Base-by-base conservation (phyloP, 2,888 invertebrate genomes). In the Drosophila mettleri region DNA sequence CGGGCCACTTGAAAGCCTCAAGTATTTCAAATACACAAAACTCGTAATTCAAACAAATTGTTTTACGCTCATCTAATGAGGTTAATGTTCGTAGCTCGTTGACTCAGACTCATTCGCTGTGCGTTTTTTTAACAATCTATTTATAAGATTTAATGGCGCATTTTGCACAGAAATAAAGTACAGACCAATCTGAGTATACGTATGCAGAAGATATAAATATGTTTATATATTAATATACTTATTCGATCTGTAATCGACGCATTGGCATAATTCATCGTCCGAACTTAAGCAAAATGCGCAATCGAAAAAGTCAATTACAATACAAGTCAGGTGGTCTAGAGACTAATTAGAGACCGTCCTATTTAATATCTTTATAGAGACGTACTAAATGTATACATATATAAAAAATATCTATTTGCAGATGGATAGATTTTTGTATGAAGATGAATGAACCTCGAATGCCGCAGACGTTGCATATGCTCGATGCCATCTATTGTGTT, bases 131-230 rank as follows among this genome's bases (percentile, higher is more conserved):
- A 70, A 29, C 65, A 39, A 54, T 87, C 88, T 84, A 88, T 85
- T 88, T 79, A 73, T 85, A 88, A 29, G 51, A 70, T 69, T 85
- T 86, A 86, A 88, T 89, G 86, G 89, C 89, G 86, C 86, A 88
- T 86, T 84, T 85, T 88, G 86, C 82, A 89, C 82, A 73, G 85
- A 87, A 87, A 84, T 84, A 89, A 89, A 81, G 74, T 87, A 78
- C 79, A 53, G 72, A 62, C 65, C 81, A 65, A 85, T 88, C 61
- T 64, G 36, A 59, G 48, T 43, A 51, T 34, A 46, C 49, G 34
- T 61, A 41, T 54, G 36, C 16, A 29, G 10, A 22, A 27, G 38
- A 63, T 62, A 20, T 18, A 16, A 3, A 8, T n/a, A 1, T 29
- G 18, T 5, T 38, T 14, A 29, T 31, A 54, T 5, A 43, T 41